Evolutionary conservation across 2,888 invertebrate species (phyloP).

Genomic region (Ophion ellenae): DNA sequence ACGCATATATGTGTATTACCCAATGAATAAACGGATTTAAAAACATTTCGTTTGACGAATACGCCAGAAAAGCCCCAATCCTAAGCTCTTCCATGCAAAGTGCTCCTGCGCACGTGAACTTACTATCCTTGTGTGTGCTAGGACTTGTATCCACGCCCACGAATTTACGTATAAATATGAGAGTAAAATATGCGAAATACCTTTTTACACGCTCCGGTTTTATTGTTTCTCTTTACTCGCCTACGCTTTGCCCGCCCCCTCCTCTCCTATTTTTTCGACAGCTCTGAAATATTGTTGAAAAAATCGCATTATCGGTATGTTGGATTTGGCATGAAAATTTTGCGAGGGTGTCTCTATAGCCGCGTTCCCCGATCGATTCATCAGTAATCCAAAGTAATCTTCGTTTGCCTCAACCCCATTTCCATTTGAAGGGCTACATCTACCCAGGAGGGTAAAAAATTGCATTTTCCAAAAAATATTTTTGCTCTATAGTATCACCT

Average conservation of each 20-base stretch:
- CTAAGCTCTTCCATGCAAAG: background rate
- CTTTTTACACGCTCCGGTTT: slow-evolving; percentile 8
- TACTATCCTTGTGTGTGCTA: too few species aligned
- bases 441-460: background rate
- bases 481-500: slow-evolving; percentile 34
- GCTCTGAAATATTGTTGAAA: slow-evolving; percentile 29
- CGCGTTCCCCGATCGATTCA: slow-evolving; percentile 6
- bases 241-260: background rate
- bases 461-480: too few species aligned
- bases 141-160: background rate
- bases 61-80: slow-evolving; percentile 1
- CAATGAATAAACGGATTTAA: background rate
- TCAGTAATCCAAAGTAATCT: slow-evolving; percentile 15
- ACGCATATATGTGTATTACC: background rate
- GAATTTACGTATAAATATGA: too few species aligned
- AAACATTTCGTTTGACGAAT: background rate
- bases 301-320: slow-evolving; percentile 61
- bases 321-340: slow-evolving; percentile 64
- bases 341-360: slow-evolving; percentile 50
- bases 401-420: slow-evolving; percentile 39
- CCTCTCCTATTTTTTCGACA: background rate
- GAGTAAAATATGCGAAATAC: slow-evolving; percentile 29
- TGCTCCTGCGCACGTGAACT: background rate
- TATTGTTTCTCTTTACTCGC: slow-evolving; percentile 24
- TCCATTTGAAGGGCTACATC: slow-evolving; percentile 18